phyloP scores from a whole-genome alignment of 64 coral and sea anemone species.

The Stylophora pistillata region DNA sequence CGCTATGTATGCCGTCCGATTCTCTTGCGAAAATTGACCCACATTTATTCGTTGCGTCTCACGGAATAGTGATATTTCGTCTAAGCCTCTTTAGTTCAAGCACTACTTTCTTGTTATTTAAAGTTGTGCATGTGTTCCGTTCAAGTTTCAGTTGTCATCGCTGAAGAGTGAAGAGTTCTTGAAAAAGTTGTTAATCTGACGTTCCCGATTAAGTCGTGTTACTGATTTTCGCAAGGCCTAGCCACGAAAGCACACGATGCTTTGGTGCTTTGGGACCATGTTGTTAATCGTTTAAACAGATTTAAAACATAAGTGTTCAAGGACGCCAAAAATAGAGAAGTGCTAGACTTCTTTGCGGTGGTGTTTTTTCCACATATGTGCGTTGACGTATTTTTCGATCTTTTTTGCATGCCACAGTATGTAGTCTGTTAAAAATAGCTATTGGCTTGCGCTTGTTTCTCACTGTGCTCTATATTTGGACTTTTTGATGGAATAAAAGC shows the following conservation, averaged over 20 bases:
- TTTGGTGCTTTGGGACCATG: too few species aligned
- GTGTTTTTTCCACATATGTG: conserved; percentile 1
- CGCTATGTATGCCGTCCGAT: neutral
- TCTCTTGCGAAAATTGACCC: conserved; percentile 28
- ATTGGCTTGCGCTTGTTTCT: neutral
- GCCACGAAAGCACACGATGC: neutral
- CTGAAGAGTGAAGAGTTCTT: conserved; percentile 3
- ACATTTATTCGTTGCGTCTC: conserved; percentile 17
- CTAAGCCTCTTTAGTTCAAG: conserved; percentile 45
- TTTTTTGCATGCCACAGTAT: conserved; percentile 10
- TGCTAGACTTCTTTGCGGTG: too few species aligned
- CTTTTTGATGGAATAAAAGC: neutral
- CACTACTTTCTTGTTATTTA: conserved; percentile 19
- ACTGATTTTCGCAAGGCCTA: neutral
- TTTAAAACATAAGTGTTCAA: neutral
- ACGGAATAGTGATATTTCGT: conserved; percentile 10
- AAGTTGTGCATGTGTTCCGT: neutral
- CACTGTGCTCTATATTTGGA: neutral
- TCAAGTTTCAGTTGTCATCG: conserved; percentile 3
- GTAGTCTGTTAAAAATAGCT: conserved; percentile 1
- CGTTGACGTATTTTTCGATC: neutral
- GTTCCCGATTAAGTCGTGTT: neutral
- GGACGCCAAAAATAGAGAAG: too few species aligned
- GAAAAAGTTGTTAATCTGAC: conserved; percentile 14
- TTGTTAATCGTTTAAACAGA: neutral